phyloP scores from a whole-genome alignment of 2,797 vertebrate genomes.

The Scolopax bukidnonensis region DNA sequence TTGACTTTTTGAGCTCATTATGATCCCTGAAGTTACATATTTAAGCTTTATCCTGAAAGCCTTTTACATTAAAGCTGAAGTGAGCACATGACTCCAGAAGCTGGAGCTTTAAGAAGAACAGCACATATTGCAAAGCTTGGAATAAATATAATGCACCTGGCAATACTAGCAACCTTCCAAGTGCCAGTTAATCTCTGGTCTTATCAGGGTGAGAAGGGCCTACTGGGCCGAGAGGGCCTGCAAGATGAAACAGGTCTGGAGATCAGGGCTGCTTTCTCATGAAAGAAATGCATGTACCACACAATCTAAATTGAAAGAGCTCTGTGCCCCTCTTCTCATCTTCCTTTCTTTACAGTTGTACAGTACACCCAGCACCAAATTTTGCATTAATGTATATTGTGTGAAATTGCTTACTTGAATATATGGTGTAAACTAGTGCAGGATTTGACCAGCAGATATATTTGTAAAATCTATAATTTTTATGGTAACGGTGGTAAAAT shows the following conservation, averaged over 20 bases:
- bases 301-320: neutral
- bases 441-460: neutral
- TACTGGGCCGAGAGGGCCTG: neutral
- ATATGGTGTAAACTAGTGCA: neutral
- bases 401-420: neutral
- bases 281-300: neutral
- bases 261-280: neutral
- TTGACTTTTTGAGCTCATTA: neutral
- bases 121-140: neutral
- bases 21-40: neutral
- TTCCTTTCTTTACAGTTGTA: neutral
- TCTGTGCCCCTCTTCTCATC: neutral
- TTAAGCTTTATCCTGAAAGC: neutral
- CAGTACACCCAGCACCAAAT: neutral
- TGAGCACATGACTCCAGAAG: neutral
- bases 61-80: neutral
- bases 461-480: neutral
- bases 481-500: neutral
- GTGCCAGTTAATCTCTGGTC: neutral
- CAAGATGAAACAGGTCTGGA: neutral
- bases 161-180: neutral
- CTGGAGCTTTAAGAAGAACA: neutral
- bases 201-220: neutral
- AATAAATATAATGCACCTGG: neutral
- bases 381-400: neutral